Percentiles rank a stretch among this genome's conserved stretches.
Evolutionary conservation across 2,888 invertebrate genomes (phyloP).

Genomic region (Pristionchus exspectatus): DNA sequence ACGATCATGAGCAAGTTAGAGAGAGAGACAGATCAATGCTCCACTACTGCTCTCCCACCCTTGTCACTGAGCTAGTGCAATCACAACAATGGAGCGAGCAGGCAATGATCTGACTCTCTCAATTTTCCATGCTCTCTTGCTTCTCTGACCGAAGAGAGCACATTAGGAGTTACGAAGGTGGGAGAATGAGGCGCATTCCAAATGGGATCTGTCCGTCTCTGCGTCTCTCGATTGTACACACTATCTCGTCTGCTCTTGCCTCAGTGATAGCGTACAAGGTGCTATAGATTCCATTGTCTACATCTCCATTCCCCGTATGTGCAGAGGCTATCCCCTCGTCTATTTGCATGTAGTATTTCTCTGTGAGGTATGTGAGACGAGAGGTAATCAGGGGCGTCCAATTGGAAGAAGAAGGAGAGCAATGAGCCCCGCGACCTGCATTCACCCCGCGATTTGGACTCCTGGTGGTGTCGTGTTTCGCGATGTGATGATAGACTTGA

Average conservation of each 20-base stretch:
- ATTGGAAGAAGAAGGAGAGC: not conserved
- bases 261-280: not conserved
- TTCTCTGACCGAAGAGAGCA: not conserved
- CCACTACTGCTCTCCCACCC: not conserved
- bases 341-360: constrained; percentile 48
- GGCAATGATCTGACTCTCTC: not conserved
- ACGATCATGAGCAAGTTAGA: too few relatives aligned
- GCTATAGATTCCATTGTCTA: constrained; percentile 11
- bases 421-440: not conserved
- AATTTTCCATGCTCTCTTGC: not conserved
- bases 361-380: constrained; percentile 24
- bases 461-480: not conserved
- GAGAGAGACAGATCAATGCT: too few relatives aligned
- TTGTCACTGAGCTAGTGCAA: constrained; percentile 38
- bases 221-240: constrained; percentile 4
- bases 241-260: constrained; percentile 13
- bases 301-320: not conserved
- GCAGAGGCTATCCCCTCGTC: not conserved
- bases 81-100: not conserved
- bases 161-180: not conserved
- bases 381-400: constrained; percentile 1
- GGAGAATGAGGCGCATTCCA: constrained; percentile 32
- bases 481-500: not conserved
- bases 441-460: not conserved
- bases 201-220: constrained; percentile 26